Base-by-base conservation (phyloP, 2,888 invertebrate genomes). In the Tholera decimalis region DNA sequence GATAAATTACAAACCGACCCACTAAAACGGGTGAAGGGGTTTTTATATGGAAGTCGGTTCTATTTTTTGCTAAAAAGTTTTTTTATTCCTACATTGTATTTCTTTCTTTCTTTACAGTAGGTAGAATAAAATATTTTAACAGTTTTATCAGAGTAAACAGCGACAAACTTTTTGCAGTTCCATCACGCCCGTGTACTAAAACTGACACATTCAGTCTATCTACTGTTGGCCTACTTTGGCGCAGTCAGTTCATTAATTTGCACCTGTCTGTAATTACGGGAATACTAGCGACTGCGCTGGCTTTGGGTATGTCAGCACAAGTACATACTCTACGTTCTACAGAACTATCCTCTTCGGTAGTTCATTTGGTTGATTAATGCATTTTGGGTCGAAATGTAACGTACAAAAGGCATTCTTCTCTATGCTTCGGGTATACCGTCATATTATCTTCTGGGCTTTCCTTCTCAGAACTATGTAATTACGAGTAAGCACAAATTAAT, bases 191-290 rank as follows among this genome's bases (percentile, higher is more conserved):
- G 41, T 43, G 18, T 47, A 37, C 41, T 26, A 35, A 53, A 54
- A 67, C 24, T 28, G 41, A 24, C 33, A 58, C 49, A 18, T 20
- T 24, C 35, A 9, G 30, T 26, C 26, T 43, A 6, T 49, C 11
- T 60, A 9, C 46, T 5, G 18, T 43, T 69, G 60, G 50, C 71
- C 54, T 60, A 71, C 39, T 75, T 75, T 15, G 24, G 35, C 44
- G 50, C 30, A 2, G 54, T 20, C 15, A 60, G 44, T 60, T 55
- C 60, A 68, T 75, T 71, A 51, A 71, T 75, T 68, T 60, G 60
- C 44, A 71, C 54, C 50, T 68, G 50, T 68, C 54, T 68, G 60
- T 75, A 71, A 71, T 60, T 68, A 60, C 39, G 11, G 33, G 28
- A 50, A 7, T 24, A 26, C 49, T 44, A 33, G 13, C 20, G n/a